These are phyloP conservation scores for Agrochola lychnidis DNA, from an alignment of 2,888 invertebrate species.

Conservation along the genomic window DNA sequence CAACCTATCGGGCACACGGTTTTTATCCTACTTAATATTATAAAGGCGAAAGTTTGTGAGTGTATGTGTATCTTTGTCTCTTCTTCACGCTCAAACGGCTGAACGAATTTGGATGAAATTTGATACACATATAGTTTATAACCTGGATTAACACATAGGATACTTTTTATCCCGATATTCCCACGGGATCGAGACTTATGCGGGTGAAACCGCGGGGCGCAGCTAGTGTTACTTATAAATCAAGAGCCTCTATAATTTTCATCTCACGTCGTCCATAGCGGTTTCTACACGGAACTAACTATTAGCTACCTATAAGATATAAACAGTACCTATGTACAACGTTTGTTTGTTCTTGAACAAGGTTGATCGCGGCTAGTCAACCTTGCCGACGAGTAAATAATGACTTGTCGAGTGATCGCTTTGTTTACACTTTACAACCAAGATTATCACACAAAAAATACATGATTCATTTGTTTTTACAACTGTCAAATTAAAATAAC, in stretches of 20 bases:
- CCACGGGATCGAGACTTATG: too few species aligned
- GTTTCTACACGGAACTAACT: constrained; percentile 39
- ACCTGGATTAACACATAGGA: too few species aligned
- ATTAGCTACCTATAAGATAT: constrained; percentile 9
- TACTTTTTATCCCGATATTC: too few species aligned
- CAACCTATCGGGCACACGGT: too few species aligned
- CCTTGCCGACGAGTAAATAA: constrained; percentile 40
- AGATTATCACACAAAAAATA: constrained; percentile 5
- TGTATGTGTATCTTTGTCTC: too few species aligned
- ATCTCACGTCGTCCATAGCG: background rate
- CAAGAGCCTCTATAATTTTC: background rate
- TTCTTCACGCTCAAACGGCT: too few species aligned
- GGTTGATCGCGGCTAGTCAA: constrained; percentile 40
- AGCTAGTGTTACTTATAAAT: background rate
- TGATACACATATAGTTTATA: too few species aligned
- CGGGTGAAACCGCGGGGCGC: too few species aligned
- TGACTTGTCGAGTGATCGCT: background rate
- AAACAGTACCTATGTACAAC: background rate
- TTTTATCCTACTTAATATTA: too few species aligned
- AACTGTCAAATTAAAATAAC: background rate
- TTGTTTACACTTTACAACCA: constrained; percentile 39
- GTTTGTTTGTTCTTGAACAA: constrained; percentile 45
- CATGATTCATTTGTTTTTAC: constrained; percentile 15
- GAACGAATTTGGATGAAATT: too few species aligned
- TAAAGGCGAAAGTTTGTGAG: too few species aligned